Conservation (phyloP, 2,797 vertebrate genomes). For the Hydrolagus colliei region DNA sequence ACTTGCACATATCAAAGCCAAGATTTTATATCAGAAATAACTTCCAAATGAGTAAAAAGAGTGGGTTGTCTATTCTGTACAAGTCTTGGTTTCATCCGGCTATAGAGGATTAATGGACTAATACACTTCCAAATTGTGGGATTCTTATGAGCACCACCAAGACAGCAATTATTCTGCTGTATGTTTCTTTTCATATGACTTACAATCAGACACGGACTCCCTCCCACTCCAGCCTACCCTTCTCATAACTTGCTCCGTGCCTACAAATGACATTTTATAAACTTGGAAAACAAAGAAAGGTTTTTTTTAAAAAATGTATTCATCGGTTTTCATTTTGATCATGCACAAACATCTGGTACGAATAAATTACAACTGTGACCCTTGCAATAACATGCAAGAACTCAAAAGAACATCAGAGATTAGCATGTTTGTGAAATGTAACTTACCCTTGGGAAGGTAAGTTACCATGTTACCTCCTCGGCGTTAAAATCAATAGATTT, state of each 20-base stretch:
- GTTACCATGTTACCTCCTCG: constrained; percentile 75
- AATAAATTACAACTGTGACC: constrained; percentile 69
- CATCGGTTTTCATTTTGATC: not conserved
- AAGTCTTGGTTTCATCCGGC: not conserved
- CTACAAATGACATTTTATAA: not conserved
- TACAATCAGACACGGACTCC: not conserved
- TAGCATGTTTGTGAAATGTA: constrained; percentile 79
- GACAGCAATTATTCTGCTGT: not conserved
- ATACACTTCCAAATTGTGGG: not conserved
- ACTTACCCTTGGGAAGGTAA: constrained; percentile 68
- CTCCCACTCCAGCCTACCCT: not conserved
- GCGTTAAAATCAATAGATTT: constrained; percentile 73
- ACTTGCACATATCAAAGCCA: not conserved
- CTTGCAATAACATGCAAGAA: constrained; percentile 66
- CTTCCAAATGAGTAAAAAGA: not conserved
- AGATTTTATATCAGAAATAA: not conserved
- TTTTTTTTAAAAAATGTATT: not conserved
- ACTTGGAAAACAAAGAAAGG: not conserved
- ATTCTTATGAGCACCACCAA: not conserved
- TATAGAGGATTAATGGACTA: not conserved
- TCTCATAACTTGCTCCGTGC: not conserved
- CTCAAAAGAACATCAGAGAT: constrained; percentile 67
- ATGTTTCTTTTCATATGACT: not conserved
- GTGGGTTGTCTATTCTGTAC: not conserved
- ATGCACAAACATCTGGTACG: constrained; percentile 64